phyloP scores from a whole-genome alignment of 2,113 vertebrate species.

The Plectropomus leopardus region DNA sequence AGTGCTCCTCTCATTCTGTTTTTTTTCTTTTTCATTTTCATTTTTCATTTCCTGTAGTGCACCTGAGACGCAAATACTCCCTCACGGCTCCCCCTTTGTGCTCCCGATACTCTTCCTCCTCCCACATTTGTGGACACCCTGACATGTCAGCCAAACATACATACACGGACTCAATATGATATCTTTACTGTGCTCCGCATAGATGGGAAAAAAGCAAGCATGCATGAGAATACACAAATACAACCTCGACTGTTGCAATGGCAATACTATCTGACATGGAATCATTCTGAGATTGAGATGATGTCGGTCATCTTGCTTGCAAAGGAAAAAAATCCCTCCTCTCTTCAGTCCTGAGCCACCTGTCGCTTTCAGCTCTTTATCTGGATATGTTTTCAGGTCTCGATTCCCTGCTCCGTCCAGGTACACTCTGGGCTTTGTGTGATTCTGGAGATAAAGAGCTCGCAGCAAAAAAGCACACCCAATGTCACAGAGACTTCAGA shows the following conservation, averaged over 20 bases:
- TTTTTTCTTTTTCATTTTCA: conserved; percentile 59
- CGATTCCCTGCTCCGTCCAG: conserved; percentile 1
- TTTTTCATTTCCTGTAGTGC: conserved; percentile 81
- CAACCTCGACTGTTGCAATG: not conserved
- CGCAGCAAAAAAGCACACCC: not conserved
- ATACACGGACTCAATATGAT: conserved; percentile 9
- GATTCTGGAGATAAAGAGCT: conserved; percentile 22
- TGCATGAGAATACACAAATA: not conserved
- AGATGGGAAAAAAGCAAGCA: not conserved
- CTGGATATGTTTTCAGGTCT: conserved; percentile 30
- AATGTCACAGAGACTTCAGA: not conserved
- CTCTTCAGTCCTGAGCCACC: not conserved
- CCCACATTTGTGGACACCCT: conserved; percentile 1
- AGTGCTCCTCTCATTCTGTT: conserved; percentile 62
- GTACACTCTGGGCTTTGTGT: conserved; percentile 22
- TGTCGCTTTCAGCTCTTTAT: conserved; percentile 26
- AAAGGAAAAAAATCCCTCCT: not conserved
- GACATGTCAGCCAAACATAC: conserved; percentile 29
- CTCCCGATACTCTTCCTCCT: conserved; percentile 19
- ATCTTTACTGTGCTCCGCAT: not conserved
- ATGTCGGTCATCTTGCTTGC: not conserved
- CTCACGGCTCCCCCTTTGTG: conserved; percentile 20
- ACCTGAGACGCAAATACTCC: conserved; percentile 75
- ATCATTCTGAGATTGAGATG: conserved; percentile 14
- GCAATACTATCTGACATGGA: not conserved